These are phyloP conservation scores for Emys orbicularis DNA, from an alignment of 2,797 vertebrate genomes.

Conservation along the genomic window DNA sequence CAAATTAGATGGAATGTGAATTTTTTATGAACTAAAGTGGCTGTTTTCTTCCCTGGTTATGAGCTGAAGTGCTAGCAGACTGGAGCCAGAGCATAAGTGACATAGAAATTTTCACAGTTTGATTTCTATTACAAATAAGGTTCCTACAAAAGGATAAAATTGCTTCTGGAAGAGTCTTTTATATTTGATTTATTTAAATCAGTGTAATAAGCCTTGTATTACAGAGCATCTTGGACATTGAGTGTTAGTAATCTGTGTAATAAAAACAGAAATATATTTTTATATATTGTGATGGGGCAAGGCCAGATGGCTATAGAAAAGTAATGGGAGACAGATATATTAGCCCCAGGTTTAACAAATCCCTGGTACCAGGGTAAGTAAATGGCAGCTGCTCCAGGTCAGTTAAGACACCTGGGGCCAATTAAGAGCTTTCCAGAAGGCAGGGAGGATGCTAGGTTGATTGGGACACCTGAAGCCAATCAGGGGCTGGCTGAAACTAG, in stretches of 20 bases:
- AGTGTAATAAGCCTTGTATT: background rate
- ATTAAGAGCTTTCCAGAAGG: too few species aligned
- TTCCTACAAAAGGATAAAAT: background rate
- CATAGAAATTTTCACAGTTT: background rate
- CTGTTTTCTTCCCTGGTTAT: background rate
- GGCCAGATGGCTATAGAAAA: too few species aligned
- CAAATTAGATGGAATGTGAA: background rate
- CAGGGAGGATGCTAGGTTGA: too few species aligned
- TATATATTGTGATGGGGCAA: background rate
- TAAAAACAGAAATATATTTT: background rate
- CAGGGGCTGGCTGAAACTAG: too few species aligned
- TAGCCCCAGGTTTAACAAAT: too few species aligned
- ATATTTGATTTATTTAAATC: background rate
- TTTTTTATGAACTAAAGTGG: background rate
- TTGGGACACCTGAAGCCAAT: too few species aligned
- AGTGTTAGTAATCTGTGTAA: too few species aligned
- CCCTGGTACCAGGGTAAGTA: too few species aligned
- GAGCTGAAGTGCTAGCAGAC: background rate
- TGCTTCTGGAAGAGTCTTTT: background rate
- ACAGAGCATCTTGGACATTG: accelerated
- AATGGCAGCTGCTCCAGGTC: too few species aligned
- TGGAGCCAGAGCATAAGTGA: background rate
- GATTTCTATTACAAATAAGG: background rate
- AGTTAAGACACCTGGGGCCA: too few species aligned
- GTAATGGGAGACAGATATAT: too few species aligned